Base-by-base conservation (phyloP, 1,140 invertebrate genomes). In the Carposina sasakii region DNA sequence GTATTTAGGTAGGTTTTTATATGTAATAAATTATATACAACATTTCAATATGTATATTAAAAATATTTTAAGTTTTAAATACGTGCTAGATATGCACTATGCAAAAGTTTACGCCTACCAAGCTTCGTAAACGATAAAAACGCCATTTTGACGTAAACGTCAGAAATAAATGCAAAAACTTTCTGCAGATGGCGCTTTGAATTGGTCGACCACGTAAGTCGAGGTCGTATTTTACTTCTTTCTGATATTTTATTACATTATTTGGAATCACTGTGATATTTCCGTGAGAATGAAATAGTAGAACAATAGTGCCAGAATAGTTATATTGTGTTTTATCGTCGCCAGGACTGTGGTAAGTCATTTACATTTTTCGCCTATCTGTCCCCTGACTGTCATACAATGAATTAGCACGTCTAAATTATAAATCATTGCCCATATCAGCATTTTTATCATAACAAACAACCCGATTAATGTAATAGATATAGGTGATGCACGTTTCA, bases 141-240 rank as follows among this genome's bases (percentile, higher is more conserved):
- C 51, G 50, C 39, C 36, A 39, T 48, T 44, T 67, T 78, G 73
- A 78, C 73, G 52, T 69, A 52, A 54, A 65, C 71, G 71, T 82
- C 77, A 81, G 73, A 77, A 73, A 71, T 74, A 63, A 69, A 72
- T n/a, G n/a, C n/a, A n/a, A n/a, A n/a, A n/a, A n/a, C n/a, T n/a
- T n/a, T 78, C 64, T 51, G 49, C 67, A 83, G 81, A 82, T 73
- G 78, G 77, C 78, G 76, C 79, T 76, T 59, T 51, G 59, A 75
- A 71, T 79, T 66, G 71, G 72, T 76, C 79, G 64, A 79, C 81
- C 81, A 85, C 81, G 81, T 85, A 85, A 85, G 81, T 83, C 78
- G 75, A 78, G 79, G 75, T 81, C 68, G 79, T 78, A 81, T 82
- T 82, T 83, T 78, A 67, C 64, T 69, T 68, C 67, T 64, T 60